A percentile compares a stretch with the other conserved stretches of the same genome.
Evolutionary conservation across 2,888 invertebrate species (phyloP).

Genomic region (Isoperla grammatica): DNA sequence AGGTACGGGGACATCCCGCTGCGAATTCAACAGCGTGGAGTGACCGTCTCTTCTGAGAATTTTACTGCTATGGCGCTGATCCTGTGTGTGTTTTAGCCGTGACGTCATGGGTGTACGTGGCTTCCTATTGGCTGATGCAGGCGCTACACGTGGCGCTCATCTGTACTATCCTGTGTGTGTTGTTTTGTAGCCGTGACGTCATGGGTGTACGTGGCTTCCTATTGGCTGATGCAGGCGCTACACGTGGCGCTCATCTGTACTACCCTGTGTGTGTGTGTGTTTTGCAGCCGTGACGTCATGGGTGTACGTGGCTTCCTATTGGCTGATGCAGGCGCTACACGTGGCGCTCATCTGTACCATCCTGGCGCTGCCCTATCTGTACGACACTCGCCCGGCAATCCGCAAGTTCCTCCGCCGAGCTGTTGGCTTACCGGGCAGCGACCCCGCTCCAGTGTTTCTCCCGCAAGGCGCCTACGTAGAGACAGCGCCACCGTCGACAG

Average conservation of each 20-base stretch:
- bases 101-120: not conserved
- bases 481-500: not conserved
- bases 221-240: not conserved
- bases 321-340: not conserved
- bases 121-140: not conserved
- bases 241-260: not conserved
- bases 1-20: too few relatives aligned
- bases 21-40: too few relatives aligned
- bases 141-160: not conserved
- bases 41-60: too few relatives aligned
- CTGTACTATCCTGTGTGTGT: not conserved
- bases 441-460: not conserved
- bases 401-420: not conserved
- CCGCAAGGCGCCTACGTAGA: not conserved
- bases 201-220: not conserved
- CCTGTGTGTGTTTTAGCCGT: too few relatives aligned
- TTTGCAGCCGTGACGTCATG: too few relatives aligned
- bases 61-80: too few relatives aligned
- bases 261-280: too few relatives aligned
- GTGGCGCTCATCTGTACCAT: not conserved
- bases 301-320: not conserved
- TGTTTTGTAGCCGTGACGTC: too few relatives aligned
- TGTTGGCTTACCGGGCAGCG: too few relatives aligned
- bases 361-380: conserved; percentile 8
- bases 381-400: conserved; percentile 1